Percentiles rank a stretch among this genome's conserved stretches.
Evolutionary conservation across 2,113 vertebrate genomes (phyloP).

Genomic region (Lathamus discolor): DNA sequence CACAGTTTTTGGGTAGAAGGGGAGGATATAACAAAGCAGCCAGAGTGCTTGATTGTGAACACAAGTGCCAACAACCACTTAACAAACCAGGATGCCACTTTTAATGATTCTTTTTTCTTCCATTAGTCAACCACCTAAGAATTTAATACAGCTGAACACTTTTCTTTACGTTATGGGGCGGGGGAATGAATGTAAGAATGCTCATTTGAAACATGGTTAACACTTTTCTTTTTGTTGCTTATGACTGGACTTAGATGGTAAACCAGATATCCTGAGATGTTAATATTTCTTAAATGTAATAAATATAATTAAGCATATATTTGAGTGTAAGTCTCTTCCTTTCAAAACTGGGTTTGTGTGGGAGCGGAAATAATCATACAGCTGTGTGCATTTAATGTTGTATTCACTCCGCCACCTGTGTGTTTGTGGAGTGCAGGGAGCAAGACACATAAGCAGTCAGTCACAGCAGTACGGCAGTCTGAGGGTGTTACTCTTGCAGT

Average conservation of each 20-base stretch:
- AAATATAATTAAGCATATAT: conserved; percentile 77
- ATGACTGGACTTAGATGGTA: conserved; percentile 78
- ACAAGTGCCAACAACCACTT: conserved; percentile 70
- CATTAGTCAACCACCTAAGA: conserved; percentile 38
- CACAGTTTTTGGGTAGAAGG: conserved; percentile 18
- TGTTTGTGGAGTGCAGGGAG: background rate
- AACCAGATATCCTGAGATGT: conserved; percentile 77
- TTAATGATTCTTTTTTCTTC: conserved; percentile 52
- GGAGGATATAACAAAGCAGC: conserved; percentile 55
- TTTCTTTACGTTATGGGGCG: conserved; percentile 67
- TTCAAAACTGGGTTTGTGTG: conserved; percentile 21
- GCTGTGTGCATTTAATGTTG: background rate
- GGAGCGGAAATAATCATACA: background rate
- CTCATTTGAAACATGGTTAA: conserved; percentile 77
- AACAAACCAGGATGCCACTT: conserved; percentile 64
- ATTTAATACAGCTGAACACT: conserved; percentile 67
- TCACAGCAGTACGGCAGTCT: background rate
- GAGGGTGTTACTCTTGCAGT: background rate
- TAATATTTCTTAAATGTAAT: conserved; percentile 82
- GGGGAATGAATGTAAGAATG: conserved; percentile 71
- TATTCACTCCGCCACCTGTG: background rate
- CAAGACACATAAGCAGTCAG: background rate
- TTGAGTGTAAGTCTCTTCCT: conserved; percentile 64
- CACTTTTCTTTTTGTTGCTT: conserved; percentile 77
- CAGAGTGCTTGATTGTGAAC: conserved; percentile 58